A percentile compares a stretch with the other conserved stretches of the same genome.
These are phyloP conservation scores for Struthidea cinerea DNA, from an alignment of 2,113 vertebrate species.

Conservation along the genomic window DNA sequence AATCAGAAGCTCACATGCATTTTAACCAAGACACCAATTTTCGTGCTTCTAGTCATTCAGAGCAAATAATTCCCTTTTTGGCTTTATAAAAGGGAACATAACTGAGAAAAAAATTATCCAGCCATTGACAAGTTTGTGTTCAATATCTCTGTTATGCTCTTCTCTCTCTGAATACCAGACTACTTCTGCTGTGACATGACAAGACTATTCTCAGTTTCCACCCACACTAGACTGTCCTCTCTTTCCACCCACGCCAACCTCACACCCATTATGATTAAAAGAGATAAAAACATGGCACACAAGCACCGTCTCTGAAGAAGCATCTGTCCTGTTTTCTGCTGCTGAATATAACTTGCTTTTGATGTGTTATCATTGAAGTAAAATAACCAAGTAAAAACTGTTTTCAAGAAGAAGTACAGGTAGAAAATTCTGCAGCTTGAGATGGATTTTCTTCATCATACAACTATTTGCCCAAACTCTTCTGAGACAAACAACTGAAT, in stretches of 20 bases:
- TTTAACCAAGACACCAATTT: not conserved
- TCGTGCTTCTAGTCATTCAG: slow-evolving; percentile 26
- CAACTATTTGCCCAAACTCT: not conserved
- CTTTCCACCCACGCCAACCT: slow-evolving; percentile 66
- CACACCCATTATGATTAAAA: slow-evolving; percentile 71
- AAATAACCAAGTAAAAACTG: slow-evolving; percentile 21
- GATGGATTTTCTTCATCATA: not conserved
- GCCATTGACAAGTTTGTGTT: slow-evolving; percentile 62
- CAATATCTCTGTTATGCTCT: slow-evolving; percentile 7
- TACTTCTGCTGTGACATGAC: slow-evolving; percentile 61
- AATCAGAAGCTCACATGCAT: not conserved
- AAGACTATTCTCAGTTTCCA: slow-evolving; percentile 65
- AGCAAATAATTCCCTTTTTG: slow-evolving; percentile 22
- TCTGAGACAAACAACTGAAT: not conserved
- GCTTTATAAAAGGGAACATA: not conserved
- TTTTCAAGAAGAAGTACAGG: not conserved
- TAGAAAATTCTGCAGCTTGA: not conserved
- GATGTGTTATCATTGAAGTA: slow-evolving; percentile 33
- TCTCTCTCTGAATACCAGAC: slow-evolving; percentile 52
- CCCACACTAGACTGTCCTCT: slow-evolving; percentile 69
- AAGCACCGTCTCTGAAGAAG: slow-evolving; percentile 56
- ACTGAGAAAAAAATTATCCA: slow-evolving; percentile 26
- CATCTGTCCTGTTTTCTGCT: slow-evolving; percentile 68
- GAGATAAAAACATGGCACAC: slow-evolving; percentile 60
- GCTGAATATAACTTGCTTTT: slow-evolving; percentile 40